Conservation (phyloP, 2,888 invertebrate species). For the Drosophila suboccidentalis region DNA sequence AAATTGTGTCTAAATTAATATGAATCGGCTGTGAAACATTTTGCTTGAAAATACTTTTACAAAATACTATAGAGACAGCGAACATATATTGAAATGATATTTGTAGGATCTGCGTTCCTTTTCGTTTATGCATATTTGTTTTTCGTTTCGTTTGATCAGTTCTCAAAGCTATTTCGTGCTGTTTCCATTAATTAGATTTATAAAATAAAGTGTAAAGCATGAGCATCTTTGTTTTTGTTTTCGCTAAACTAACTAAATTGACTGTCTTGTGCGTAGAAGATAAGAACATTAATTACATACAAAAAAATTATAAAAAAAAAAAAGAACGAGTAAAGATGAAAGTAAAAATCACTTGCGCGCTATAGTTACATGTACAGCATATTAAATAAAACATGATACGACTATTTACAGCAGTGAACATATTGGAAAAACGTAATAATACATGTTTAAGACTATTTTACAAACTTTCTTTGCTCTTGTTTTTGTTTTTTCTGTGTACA, state of each 20-base stretch:
- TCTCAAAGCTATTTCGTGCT: constrained; percentile 65
- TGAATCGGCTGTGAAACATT: constrained; percentile 64
- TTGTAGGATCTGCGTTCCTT: constrained; percentile 12
- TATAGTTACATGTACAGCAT: constrained; percentile 55
- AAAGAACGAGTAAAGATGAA: constrained; percentile 29
- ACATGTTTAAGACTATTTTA: constrained; percentile 64
- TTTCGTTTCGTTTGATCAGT: constrained; percentile 57
- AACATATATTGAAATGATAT: constrained; percentile 54
- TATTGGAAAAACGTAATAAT: constrained; percentile 71
- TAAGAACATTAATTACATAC: constrained; percentile 52
- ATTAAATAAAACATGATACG: constrained; percentile 58
- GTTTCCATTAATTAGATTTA: constrained; percentile 58
- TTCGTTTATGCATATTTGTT: constrained; percentile 30
- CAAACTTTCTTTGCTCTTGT: constrained; percentile 47
- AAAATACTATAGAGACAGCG: constrained; percentile 73
- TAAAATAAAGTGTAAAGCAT: constrained; percentile 54
- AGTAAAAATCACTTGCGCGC: constrained; percentile 66
- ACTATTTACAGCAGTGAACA: constrained; percentile 78
- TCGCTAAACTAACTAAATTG: constrained; percentile 71
- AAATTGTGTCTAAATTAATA: constrained; percentile 77
- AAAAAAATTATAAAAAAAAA: constrained; percentile 17
- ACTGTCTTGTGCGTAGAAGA: constrained; percentile 77
- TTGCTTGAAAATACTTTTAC: constrained; percentile 73
- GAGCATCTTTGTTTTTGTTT: constrained; percentile 62
- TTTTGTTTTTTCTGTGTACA: constrained; percentile 50